Evolutionary conservation across 2,888 invertebrate genomes (phyloP).

Genomic region (Seira sanloemensis): DNA sequence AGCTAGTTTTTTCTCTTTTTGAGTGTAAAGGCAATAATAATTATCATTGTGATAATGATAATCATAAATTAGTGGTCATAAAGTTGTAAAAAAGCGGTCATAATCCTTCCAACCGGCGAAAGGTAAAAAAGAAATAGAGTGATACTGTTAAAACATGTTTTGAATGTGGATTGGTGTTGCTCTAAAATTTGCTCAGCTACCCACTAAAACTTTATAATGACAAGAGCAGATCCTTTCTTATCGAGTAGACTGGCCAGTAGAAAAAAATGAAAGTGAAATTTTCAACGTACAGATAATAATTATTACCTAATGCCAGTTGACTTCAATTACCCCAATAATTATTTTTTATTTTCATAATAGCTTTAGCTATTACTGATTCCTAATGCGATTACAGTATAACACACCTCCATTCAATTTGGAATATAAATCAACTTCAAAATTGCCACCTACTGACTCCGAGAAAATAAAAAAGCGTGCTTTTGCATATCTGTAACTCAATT

Average conservation of each 20-base stretch:
- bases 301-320: background rate
- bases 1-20: background rate
- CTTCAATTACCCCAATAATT: background rate
- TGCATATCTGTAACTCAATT: no score
- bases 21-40: conserved; percentile 18
- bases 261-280: background rate
- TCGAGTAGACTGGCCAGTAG: background rate
- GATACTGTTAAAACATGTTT: no score
- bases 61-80: conserved; percentile 54
- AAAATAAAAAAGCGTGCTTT: no score
- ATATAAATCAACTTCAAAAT: background rate
- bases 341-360: background rate
- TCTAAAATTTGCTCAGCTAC: no score
- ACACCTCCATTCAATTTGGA: background rate
- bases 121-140: no score
- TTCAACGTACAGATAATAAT: background rate
- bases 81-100: conserved; percentile 22
- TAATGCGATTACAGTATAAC: background rate
- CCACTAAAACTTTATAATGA: no score
- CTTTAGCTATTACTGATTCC: background rate
- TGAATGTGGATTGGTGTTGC: no score
- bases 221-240: background rate
- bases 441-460: no score
- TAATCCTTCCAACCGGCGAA: background rate
- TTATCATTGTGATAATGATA: conserved; percentile 18